Evolutionary conservation across 1,140 invertebrate genomes (phyloP).

Genomic region (Hestina assimilis): DNA sequence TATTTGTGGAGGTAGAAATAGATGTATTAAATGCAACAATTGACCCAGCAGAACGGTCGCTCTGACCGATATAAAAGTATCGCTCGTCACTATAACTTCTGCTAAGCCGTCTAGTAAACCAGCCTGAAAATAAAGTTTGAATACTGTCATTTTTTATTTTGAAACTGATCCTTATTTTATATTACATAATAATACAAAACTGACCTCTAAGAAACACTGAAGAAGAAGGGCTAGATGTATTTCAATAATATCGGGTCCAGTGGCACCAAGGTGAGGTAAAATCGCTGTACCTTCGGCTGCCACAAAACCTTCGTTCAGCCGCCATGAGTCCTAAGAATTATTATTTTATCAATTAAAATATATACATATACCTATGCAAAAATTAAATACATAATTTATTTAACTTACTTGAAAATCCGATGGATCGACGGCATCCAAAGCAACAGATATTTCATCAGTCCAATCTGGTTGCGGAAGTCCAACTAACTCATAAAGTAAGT

Average conservation of each 20-base stretch:
- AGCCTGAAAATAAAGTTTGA: slow-evolving; percentile 69
- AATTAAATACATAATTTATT: not conserved
- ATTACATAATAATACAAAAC: not conserved
- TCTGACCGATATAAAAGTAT: slow-evolving; percentile 92
- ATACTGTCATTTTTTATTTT: not conserved
- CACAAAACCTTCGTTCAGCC: slow-evolving; percentile 94
- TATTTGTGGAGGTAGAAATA: slow-evolving; percentile 90
- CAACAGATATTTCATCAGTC: slow-evolving; percentile 94
- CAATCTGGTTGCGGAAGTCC: slow-evolving; percentile 91
- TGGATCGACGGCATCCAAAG: slow-evolving; percentile 91
- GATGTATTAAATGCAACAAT: slow-evolving; percentile 91
- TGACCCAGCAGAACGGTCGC: slow-evolving; percentile 93
- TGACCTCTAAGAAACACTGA: slow-evolving; percentile 88
- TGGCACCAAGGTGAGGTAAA: slow-evolving; percentile 88
- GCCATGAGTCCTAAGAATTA: slow-evolving; percentile 86
- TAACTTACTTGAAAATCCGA: slow-evolving; percentile 81
- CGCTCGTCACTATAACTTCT: slow-evolving; percentile 93
- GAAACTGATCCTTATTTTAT: not conserved
- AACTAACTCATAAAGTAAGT: slow-evolving; percentile 93
- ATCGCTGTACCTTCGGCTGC: slow-evolving; percentile 91
- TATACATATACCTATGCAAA: not conserved
- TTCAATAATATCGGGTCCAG: slow-evolving; percentile 93
- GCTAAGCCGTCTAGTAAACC: slow-evolving; percentile 93
- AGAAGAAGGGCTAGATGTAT: slow-evolving; percentile 94
- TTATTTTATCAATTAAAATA: not conserved